Conservation (phyloP, 2,797 vertebrate genomes). For the Platyrinchus mystaceus region DNA sequence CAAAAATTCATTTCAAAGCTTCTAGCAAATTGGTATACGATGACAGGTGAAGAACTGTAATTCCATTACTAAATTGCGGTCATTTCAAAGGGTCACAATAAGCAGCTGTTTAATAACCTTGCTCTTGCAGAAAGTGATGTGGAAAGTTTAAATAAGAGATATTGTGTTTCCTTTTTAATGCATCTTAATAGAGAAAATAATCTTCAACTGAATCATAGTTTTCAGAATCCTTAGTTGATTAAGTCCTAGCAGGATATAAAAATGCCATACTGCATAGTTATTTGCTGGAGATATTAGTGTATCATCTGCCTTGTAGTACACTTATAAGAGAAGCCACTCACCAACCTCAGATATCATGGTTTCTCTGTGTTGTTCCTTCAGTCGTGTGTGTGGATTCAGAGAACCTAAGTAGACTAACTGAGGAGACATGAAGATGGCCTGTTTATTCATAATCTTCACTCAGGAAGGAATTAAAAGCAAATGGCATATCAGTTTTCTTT, state of each 20-base stretch:
- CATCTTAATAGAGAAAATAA: conserved; percentile 19
- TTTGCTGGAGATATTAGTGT: neutral
- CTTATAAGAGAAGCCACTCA: neutral
- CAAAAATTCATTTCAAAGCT: conserved; percentile 12
- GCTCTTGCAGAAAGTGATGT: neutral
- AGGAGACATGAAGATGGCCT: neutral
- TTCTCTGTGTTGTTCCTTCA: neutral
- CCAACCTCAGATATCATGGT: neutral
- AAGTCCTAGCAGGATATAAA: neutral
- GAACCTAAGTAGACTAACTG: neutral
- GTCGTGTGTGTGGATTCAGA: neutral
- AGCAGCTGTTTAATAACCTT: conserved; percentile 19
- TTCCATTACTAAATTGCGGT: conserved; percentile 41
- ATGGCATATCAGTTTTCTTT: neutral
- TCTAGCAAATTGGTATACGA: neutral
- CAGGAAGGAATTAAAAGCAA: neutral
- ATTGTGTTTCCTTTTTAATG: neutral
- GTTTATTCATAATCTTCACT: neutral
- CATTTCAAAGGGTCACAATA: conserved; percentile 39
- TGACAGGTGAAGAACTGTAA: conserved; percentile 40
- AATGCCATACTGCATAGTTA: neutral
- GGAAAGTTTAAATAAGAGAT: neutral
- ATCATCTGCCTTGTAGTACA: neutral
- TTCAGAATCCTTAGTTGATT: neutral
- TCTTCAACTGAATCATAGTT: neutral